Percentiles rank a stretch among this genome's conserved stretches.
Conservation (phyloP, 2,888 invertebrate genomes). For the Dynastes tityus region DNA sequence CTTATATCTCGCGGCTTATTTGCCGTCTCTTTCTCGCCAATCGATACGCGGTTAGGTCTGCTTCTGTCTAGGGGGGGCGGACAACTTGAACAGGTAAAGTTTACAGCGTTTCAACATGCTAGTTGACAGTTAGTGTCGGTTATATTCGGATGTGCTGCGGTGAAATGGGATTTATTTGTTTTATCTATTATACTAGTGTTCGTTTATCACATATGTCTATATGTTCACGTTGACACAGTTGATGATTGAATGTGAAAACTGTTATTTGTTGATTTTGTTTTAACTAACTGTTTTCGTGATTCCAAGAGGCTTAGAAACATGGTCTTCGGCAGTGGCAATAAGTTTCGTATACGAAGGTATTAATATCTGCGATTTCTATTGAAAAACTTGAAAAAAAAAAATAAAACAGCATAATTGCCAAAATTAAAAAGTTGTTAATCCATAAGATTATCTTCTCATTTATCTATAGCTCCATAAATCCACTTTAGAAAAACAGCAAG, state of each 20-base stretch:
- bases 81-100: constrained; percentile 61
- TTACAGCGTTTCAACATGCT: constrained; percentile 54
- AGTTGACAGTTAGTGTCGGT: constrained; percentile 63
- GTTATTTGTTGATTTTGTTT: constrained; percentile 20
- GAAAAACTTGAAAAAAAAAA: too few species aligned
- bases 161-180: constrained; percentile 43
- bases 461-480: too few species aligned
- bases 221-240: constrained; percentile 53
- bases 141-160: constrained; percentile 48
- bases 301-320: constrained; percentile 58
- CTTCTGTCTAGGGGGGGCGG: constrained; percentile 60
- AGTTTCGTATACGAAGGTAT: constrained; percentile 74
- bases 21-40: constrained; percentile 52
- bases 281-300: constrained; percentile 18
- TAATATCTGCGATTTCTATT: neutral
- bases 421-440: too few species aligned
- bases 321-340: constrained; percentile 71
- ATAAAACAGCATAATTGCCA: too few species aligned
- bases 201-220: constrained; percentile 31
- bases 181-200: constrained; percentile 32
- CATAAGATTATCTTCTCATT: too few species aligned
- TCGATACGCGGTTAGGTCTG: constrained; percentile 30
- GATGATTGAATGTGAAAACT: constrained; percentile 25
- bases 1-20: constrained; percentile 60
- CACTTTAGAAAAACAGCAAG: too few species aligned